Evolutionary conservation across 2,113 vertebrate species (phyloP).

Genomic region (Zosterops japonicus): DNA sequence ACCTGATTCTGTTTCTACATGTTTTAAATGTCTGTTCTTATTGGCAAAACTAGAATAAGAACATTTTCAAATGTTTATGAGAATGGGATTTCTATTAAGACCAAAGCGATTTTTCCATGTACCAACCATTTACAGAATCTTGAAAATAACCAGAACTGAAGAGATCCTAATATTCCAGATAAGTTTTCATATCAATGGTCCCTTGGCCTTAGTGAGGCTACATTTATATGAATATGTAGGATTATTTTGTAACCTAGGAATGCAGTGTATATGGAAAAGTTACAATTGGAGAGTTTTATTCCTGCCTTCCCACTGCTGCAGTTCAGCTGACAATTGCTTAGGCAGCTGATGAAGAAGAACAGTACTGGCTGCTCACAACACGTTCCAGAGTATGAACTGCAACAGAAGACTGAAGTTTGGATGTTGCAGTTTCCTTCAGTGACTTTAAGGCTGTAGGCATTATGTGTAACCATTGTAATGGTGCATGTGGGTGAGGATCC

Average conservation of each 20-base stretch:
- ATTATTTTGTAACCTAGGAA: not conserved
- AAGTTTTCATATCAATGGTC: not conserved
- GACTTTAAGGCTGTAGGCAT: not conserved
- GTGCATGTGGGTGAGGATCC: not conserved
- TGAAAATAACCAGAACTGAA: not conserved
- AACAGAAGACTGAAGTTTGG: not conserved
- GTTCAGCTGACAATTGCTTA: not conserved
- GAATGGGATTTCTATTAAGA: not conserved
- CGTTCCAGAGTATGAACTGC: not conserved
- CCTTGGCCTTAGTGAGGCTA: not conserved
- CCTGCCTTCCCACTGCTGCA: fast-evolving
- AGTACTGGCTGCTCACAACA: not conserved
- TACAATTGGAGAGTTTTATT: not conserved
- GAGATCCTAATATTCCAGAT: not conserved
- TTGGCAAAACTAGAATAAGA: not conserved
- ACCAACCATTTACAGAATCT: not conserved
- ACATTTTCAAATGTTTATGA: not conserved
- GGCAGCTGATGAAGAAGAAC: not conserved
- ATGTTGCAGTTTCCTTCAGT: not conserved
- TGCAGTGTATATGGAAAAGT: not conserved
- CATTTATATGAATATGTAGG: not conserved
- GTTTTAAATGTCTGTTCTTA: not conserved
- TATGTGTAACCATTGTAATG: not conserved
- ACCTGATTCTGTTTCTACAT: not conserved
- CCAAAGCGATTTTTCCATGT: not conserved